Percentiles rank a stretch among this genome's conserved stretches.
phyloP scores from a whole-genome alignment of 2,888 invertebrate species.

The Drosophila tripunctata region DNA sequence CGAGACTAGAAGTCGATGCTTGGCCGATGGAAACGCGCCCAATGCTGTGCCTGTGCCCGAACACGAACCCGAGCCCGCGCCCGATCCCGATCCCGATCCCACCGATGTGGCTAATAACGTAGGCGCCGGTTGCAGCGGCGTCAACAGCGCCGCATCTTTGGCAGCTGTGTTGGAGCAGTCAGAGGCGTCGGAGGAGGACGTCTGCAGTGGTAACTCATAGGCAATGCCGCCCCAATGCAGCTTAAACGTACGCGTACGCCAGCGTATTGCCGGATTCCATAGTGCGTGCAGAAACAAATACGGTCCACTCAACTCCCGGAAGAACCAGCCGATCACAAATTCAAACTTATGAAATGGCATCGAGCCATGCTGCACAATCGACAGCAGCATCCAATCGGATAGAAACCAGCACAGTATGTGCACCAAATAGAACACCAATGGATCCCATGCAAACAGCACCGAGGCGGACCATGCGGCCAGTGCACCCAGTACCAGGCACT shows the following conservation, averaged over 20 bases:
- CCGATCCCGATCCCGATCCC: not conserved
- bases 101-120: conserved; percentile 44
- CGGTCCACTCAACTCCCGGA: conserved; percentile 95
- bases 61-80: not conserved
- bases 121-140: conserved; percentile 61
- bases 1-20: conserved; percentile 64
- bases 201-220: conserved; percentile 89
- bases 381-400: conserved; percentile 96
- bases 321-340: conserved; percentile 97
- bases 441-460: conserved; percentile 93
- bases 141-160: conserved; percentile 32
- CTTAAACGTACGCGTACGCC: conserved; percentile 96
- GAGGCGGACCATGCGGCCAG: conserved; percentile 95
- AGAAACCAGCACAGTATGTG: conserved; percentile 98
- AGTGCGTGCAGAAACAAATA: conserved; percentile 94
- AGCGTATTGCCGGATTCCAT: conserved; percentile 94
- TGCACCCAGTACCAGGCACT: conserved; percentile 97
- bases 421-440: conserved; percentile 95
- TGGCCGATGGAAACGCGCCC: conserved; percentile 32
- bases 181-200: too few relatives aligned
- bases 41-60: too few relatives aligned
- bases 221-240: conserved; percentile 98
- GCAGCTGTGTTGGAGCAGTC: too few relatives aligned
- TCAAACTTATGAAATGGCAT: conserved; percentile 97
- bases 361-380: conserved; percentile 95